Evolutionary conservation across 2,113 vertebrate genomes (phyloP).

Genomic region (Saguinus midas): DNA sequence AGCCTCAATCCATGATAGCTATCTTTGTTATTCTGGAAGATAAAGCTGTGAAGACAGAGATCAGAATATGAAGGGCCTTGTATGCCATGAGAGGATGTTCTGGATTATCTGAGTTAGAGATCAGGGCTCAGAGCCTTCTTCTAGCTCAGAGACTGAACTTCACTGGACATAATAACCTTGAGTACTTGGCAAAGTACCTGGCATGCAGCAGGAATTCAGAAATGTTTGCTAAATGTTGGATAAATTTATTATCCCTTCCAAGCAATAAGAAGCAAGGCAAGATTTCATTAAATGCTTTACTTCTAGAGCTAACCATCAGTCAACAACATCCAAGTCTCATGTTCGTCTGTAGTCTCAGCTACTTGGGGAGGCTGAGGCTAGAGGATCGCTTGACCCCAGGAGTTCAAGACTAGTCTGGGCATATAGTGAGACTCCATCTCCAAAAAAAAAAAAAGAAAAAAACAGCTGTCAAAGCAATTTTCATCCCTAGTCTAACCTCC

Average conservation of each 20-base stretch:
- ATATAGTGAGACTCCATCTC: not conserved
- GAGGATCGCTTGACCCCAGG: not conserved
- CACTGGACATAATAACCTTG: not conserved
- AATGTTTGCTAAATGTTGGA: not conserved
- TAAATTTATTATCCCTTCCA: not conserved
- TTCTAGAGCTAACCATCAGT: not conserved
- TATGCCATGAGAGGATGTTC: not conserved
- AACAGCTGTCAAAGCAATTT: not conserved
- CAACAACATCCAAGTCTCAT: not conserved
- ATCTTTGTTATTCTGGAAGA: not conserved
- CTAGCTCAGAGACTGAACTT: not conserved
- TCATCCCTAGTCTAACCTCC: not conserved
- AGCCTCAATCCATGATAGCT: not conserved
- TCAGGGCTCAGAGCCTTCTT: not conserved
- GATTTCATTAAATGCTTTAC: not conserved
- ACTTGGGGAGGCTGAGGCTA: not conserved
- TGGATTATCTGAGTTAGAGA: not conserved
- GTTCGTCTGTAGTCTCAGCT: not conserved
- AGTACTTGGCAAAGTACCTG: not conserved
- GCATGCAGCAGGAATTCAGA: not conserved
- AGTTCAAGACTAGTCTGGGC: not conserved
- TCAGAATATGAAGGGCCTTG: not conserved
- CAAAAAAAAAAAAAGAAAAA: not conserved
- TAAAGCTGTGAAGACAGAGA: not conserved
- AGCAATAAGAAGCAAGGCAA: slow-evolving; percentile 14